Evolutionary conservation across 2,888 invertebrate species (phyloP).

Genomic region (Pantelozetes paolii): DNA sequence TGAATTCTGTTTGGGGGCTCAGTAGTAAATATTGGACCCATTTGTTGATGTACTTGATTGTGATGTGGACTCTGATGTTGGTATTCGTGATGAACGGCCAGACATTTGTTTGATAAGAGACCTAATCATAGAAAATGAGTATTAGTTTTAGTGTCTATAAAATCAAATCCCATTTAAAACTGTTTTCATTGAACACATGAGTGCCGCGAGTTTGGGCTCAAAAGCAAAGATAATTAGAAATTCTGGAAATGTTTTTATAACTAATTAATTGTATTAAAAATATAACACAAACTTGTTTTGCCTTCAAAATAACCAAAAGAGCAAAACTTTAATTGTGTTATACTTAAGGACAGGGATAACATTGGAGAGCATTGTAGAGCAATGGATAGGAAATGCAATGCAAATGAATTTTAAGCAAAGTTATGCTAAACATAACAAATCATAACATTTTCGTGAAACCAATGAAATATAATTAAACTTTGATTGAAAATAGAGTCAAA

Average conservation of each 20-base stretch:
- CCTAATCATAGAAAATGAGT: conserved; percentile 1
- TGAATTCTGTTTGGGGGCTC: conserved; percentile 33
- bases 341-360: no score
- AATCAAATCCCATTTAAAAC: not conserved
- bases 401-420: no score
- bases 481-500: conserved; percentile 30
- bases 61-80: not conserved
- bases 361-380: no score
- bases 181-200: not conserved
- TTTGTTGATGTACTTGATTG: conserved; percentile 28
- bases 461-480: conserved; percentile 19
- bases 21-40: conserved; percentile 38
- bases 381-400: no score
- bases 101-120: not conserved
- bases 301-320: not conserved
- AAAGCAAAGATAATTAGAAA: conserved; percentile 31
- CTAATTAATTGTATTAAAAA: conserved; percentile 35
- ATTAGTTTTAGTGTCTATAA: not conserved
- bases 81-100: conserved; percentile 11
- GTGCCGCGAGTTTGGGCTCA: not conserved
- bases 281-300: not conserved
- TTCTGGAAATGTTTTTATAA: conserved; percentile 12
- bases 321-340: conserved; percentile 2
- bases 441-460: not conserved
- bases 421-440: not conserved